Percentiles rank a stretch among this genome's conserved stretches.
These are phyloP conservation scores for Epizoanthus ramosus DNA, from an alignment of 92 coral and sea anemone species.

Conservation along the genomic window DNA sequence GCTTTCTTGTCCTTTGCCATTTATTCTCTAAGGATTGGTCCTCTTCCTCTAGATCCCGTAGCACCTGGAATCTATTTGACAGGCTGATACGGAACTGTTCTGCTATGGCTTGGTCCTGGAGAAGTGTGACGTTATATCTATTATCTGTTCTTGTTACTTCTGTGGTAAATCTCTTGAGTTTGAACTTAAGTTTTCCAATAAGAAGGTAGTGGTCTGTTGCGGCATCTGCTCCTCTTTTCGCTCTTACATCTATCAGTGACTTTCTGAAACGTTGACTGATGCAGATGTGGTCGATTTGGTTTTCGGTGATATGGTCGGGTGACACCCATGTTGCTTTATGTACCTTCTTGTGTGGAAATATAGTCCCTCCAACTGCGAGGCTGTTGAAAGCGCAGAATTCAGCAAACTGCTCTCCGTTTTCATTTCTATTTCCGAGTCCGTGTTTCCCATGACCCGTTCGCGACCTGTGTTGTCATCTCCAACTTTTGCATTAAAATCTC, in stretches of 20 bases:
- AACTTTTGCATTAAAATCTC: neutral
- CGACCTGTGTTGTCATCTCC: neutral
- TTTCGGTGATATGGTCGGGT: constrained; percentile 27
- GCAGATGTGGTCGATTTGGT: constrained; percentile 18
- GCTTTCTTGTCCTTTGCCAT: constrained; percentile 20
- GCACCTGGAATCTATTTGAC: constrained; percentile 16
- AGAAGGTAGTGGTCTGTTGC: constrained; percentile 18
- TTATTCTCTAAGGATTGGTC: constrained; percentile 24
- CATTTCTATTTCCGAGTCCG: constrained; percentile 26
- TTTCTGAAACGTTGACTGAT: neutral
- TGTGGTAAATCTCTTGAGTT: constrained; percentile 16
- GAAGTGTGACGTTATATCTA: constrained; percentile 12
- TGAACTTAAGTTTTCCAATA: constrained; percentile 1
- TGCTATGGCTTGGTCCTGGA: constrained; percentile 9
- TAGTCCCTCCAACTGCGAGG: constrained; percentile 28
- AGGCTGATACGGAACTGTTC: constrained; percentile 25
- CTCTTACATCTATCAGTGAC: constrained; percentile 39
- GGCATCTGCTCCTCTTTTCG: constrained; percentile 29
- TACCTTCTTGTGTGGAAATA: constrained; percentile 7
- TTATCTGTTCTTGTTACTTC: constrained; percentile 4
- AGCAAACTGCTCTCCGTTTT: constrained; percentile 40
- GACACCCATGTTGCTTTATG: constrained; percentile 34
- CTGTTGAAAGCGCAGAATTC: constrained; percentile 35
- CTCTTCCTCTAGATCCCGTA: neutral
- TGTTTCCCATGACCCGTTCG: neutral